Evolutionary conservation across 2,888 invertebrate genomes (phyloP), one percentile per base, ranked within the genome.

Genomic region (Pycnomerus fuliginosus): DNA sequence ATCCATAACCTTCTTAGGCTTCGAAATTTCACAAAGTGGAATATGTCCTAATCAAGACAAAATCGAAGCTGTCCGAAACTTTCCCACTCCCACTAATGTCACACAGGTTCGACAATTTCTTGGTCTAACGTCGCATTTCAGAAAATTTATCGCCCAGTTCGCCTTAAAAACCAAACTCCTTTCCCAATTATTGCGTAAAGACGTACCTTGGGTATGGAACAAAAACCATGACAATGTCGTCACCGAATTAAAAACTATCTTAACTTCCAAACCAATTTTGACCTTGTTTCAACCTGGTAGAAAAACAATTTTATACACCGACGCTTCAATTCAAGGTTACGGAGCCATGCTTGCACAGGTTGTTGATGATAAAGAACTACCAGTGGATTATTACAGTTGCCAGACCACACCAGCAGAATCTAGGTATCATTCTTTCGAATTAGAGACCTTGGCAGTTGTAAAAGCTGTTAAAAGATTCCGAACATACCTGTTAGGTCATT

Each of bases 401-500:
- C 35, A 28, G 8, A 37, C 42, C 28, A 25, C 42, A 11, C 3
- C 15, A 11, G 29, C 8, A 3, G 39, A 39, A 17, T 8, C 13
- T 16, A 2, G 12, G 2, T 37, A 37, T 16, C 34, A 44, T 25
- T 31, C 38, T 23, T 39, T 27, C 14, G 41, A 45, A 30, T 24
- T 42, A n/a, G 40, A 45, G 13, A 17, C 15, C n/a, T 20, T 45
- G 8, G 17, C 45, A 12, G 14, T 27, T 2, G 25, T 44, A 16
- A 37, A 38, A 32, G 36, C 42, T 20, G 25, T 47, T 10, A 37
- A 43, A 23, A 7, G 47, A 15, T 47, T 43, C 24, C 36, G 37
- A 23, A 16, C 28, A 16, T 47, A 47, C 29, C 17, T 47, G 15
- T 25, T 24, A n/a, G 36, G 37, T 14, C 25, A 37, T 24, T 17